Conservation (phyloP, 2,113 vertebrate genomes). For the Rhinoderma darwinii region DNA sequence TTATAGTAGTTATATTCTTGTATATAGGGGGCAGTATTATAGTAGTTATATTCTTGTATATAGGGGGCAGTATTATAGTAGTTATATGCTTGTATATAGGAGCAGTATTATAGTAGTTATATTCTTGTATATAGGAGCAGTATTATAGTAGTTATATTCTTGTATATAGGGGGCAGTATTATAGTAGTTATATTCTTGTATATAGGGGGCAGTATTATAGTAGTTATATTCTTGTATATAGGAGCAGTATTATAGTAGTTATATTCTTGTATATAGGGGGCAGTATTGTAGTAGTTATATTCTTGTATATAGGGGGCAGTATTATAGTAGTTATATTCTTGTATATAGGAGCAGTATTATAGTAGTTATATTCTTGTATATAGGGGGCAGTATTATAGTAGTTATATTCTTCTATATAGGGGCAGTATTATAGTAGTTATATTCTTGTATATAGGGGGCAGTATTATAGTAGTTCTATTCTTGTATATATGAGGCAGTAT, state of each 20-base stretch:
- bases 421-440: not conserved
- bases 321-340: not conserved
- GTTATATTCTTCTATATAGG: not conserved
- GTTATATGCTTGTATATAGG: not conserved
- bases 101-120: not conserved
- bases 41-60: not conserved
- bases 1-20: too few relatives aligned
- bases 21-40: constrained; percentile 6
- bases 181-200: not conserved
- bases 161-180: not conserved
- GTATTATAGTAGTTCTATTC: not conserved
- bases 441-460: not conserved
- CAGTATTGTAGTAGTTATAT: constrained; percentile 6
- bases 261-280: not conserved
- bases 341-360: not conserved
- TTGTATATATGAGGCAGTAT: not conserved
- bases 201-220: constrained; percentile 1
- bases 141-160: not conserved
- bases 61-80: constrained; percentile 5
- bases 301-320: not conserved
- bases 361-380: not conserved
- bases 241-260: constrained; percentile 10
- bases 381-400: not conserved
- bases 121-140: not conserved
- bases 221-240: not conserved